A percentile compares a stretch with the other conserved stretches of the same genome.
Evolutionary conservation across 2,113 vertebrate genomes (phyloP).

Genomic region (Chamaea fasciata): DNA sequence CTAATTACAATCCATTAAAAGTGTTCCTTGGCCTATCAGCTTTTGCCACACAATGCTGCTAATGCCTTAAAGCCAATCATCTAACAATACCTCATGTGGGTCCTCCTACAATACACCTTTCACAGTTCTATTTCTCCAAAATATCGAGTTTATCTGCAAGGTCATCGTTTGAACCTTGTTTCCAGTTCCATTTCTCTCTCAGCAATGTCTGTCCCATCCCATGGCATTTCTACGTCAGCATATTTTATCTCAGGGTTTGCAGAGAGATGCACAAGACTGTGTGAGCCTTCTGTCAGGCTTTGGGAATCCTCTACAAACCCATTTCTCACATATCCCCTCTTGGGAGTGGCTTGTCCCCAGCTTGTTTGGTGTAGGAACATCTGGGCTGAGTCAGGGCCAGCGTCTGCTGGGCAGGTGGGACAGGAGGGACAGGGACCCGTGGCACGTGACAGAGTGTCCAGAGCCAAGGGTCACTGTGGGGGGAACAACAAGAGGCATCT

Average conservation of each 20-base stretch:
- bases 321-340: background rate
- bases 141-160: background rate
- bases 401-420: background rate
- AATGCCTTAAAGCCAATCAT: background rate
- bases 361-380: background rate
- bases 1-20: background rate
- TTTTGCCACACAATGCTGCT: background rate
- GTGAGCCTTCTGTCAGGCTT: background rate
- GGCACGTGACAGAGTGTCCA: fast-evolving
- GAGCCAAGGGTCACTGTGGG: background rate
- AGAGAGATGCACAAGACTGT: background rate
- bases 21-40: background rate
- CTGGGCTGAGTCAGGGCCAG: background rate
- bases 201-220: background rate
- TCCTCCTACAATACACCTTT: background rate
- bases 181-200: background rate
- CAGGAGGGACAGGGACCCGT: background rate
- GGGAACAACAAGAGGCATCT: background rate
- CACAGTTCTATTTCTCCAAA: background rate
- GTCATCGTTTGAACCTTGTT: background rate
- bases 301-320: background rate
- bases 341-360: background rate
- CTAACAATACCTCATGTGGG: background rate
- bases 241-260: background rate
- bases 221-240: background rate